phyloP scores from a whole-genome alignment of 1,140 invertebrate genomes.

The Drosophila mojavensis region DNA sequence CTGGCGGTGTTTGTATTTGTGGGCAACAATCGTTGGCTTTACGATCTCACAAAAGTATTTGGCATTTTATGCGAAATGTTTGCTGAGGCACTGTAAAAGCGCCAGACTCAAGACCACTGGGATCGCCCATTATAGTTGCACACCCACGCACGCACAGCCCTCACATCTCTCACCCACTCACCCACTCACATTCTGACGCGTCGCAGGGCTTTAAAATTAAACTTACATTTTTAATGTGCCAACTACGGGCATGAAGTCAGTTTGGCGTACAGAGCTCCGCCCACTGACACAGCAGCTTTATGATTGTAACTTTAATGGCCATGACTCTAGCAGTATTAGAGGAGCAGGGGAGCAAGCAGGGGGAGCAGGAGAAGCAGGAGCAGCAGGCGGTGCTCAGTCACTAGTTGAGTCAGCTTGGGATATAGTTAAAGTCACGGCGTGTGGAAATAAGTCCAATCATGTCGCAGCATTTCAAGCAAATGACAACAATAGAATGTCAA shows the following conservation, averaged over 20 bases:
- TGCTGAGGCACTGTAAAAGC: constrained; percentile 41
- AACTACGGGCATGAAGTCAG: constrained; percentile 30
- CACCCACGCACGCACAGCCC: neutral
- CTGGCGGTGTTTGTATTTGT: neutral
- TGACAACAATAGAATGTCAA: constrained; percentile 42
- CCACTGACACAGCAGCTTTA: constrained; percentile 53
- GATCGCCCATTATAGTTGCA: constrained; percentile 59
- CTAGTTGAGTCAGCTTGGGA: constrained; percentile 25
- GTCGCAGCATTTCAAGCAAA: constrained; percentile 33
- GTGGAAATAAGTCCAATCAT: constrained; percentile 41
- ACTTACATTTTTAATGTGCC: constrained; percentile 73
- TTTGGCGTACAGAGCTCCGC: neutral
- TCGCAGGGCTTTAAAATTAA: constrained; percentile 66
- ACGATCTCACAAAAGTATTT: constrained; percentile 71
- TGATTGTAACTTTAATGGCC: constrained; percentile 64
- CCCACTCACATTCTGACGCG: constrained; percentile 19
- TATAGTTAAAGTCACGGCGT: constrained; percentile 19
- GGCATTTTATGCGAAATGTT: constrained; percentile 77
- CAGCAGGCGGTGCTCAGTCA: neutral
- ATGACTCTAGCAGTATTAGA: constrained; percentile 36
- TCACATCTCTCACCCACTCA: no score
- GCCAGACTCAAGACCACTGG: constrained; percentile 47
- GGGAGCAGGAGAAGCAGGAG: neutral
- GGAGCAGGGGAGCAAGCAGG: neutral
- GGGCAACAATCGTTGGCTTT: constrained; percentile 71